Conservation (phyloP, 1,140 invertebrate species). For the Leptinotarsa lineolata region DNA sequence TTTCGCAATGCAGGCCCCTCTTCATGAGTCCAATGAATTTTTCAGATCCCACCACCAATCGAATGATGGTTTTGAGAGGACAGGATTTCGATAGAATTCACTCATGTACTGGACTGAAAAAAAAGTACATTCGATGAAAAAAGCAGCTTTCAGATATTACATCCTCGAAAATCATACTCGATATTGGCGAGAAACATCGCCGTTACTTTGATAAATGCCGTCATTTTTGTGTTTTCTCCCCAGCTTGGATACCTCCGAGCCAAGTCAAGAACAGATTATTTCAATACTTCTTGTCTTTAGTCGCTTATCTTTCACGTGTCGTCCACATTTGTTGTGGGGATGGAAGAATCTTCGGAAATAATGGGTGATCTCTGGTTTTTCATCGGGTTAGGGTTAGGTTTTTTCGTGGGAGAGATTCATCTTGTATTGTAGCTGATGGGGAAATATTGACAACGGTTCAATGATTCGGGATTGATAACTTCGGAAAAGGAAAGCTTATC, state of each 20-base stretch:
- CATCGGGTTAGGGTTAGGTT: too few species aligned
- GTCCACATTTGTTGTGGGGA: not conserved
- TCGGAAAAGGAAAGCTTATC: not conserved
- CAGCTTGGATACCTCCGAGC: not conserved
- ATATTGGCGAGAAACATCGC: constrained; percentile 9
- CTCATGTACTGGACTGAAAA: too few species aligned
- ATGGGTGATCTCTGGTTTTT: too few species aligned
- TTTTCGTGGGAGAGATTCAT: too few species aligned
- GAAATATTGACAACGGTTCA: not conserved
- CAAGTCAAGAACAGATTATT: constrained; percentile 14
- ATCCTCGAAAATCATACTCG: not conserved
- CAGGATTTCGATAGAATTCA: too few species aligned
- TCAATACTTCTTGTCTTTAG: constrained; percentile 18
- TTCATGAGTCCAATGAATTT: too few species aligned
- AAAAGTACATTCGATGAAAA: too few species aligned
- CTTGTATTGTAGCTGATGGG: not conserved
- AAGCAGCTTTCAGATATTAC: too few species aligned
- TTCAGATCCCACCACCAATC: too few species aligned
- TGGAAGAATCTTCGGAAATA: too few species aligned
- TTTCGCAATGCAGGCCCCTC: too few species aligned
- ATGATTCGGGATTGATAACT: not conserved
- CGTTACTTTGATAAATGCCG: constrained; percentile 9
- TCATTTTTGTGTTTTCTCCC: constrained; percentile 18
- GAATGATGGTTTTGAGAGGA: too few species aligned
- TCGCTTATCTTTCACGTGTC: constrained; percentile 16